phyloP scores from a whole-genome alignment of 1,140 invertebrate species.

The Aphidius gifuensis region DNA sequence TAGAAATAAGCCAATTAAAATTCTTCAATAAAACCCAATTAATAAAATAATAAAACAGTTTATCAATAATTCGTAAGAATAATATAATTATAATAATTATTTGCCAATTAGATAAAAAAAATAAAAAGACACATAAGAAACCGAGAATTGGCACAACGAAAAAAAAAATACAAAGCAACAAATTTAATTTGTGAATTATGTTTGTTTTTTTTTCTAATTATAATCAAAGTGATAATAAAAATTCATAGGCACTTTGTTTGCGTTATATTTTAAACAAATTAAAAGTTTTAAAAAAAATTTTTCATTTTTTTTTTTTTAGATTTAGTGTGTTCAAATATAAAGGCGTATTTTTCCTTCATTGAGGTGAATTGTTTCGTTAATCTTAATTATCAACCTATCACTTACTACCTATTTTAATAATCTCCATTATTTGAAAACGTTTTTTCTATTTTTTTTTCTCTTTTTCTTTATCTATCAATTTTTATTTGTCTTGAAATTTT shows the following conservation, averaged over 20 bases:
- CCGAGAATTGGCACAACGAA: slow-evolving; percentile 36
- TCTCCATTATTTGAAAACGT: slow-evolving; percentile 48
- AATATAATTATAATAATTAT: no score
- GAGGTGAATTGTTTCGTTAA: slow-evolving; percentile 6
- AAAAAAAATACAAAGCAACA: slow-evolving; percentile 14
- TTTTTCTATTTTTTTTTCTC: not conserved
- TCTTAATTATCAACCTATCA: slow-evolving; percentile 36
- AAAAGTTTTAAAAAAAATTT: no score
- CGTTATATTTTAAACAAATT: no score
- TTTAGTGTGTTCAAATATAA: slow-evolving; percentile 1
- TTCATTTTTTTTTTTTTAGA: no score
- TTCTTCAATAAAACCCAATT: slow-evolving; percentile 23
- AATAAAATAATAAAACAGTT: slow-evolving; percentile 8
- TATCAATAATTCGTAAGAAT: not conserved
- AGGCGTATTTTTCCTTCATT: slow-evolving; percentile 29
- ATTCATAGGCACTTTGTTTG: no score
- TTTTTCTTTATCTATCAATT: not conserved
- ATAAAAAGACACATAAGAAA: slow-evolving; percentile 17
- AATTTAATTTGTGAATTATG: slow-evolving; percentile 21
- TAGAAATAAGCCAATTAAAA: slow-evolving; percentile 17
- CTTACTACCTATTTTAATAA: slow-evolving; percentile 43
- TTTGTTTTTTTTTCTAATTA: not conserved
- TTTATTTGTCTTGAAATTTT: not conserved
- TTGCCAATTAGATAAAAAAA: slow-evolving; percentile 4
- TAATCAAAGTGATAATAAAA: no score